Conservation (phyloP, 2,888 invertebrate species). For the Netelia inedita region DNA sequence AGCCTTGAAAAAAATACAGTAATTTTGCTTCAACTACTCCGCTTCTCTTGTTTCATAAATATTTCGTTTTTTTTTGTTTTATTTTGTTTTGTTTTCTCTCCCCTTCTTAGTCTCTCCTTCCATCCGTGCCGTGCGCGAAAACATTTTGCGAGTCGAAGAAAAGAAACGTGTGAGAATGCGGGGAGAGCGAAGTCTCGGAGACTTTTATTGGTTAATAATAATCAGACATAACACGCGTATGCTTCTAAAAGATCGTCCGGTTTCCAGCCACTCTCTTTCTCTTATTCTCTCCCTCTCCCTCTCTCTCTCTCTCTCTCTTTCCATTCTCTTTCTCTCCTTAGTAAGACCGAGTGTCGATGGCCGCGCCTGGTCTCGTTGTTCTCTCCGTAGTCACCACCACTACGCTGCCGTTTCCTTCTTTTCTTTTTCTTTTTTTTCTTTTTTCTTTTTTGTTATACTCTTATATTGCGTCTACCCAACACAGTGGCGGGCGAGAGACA, state of each 20-base stretch:
- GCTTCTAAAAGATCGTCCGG: conserved; percentile 40
- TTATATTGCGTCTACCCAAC: conserved; percentile 65
- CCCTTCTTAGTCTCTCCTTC: neutral
- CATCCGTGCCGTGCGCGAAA: conserved; percentile 10
- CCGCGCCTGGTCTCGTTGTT: conserved; percentile 50
- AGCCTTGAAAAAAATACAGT: conserved; percentile 44
- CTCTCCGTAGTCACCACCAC: conserved; percentile 38
- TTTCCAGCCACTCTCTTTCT: conserved; percentile 40
- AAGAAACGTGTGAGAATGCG: conserved; percentile 23
- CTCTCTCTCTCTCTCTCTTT: conserved; percentile 17
- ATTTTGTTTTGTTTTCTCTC: conserved; percentile 8
- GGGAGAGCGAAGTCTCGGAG: neutral
- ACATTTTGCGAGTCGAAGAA: conserved; percentile 22
- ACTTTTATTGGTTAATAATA: conserved; percentile 51
- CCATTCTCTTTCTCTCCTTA: conserved; percentile 40
- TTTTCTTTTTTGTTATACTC: conserved; percentile 55
- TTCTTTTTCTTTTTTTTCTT: conserved; percentile 44
- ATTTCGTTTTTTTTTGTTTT: neutral
- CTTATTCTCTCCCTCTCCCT: conserved; percentile 27
- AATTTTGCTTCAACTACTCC: conserved; percentile 10
- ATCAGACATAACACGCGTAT: conserved; percentile 63
- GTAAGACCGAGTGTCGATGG: conserved; percentile 40
- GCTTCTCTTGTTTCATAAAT: neutral
- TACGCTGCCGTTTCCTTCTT: no score
- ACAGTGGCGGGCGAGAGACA: conserved; percentile 40